Conservation (phyloP, 1,140 invertebrate species). For the Pseudomyrmex cubaensis region DNA sequence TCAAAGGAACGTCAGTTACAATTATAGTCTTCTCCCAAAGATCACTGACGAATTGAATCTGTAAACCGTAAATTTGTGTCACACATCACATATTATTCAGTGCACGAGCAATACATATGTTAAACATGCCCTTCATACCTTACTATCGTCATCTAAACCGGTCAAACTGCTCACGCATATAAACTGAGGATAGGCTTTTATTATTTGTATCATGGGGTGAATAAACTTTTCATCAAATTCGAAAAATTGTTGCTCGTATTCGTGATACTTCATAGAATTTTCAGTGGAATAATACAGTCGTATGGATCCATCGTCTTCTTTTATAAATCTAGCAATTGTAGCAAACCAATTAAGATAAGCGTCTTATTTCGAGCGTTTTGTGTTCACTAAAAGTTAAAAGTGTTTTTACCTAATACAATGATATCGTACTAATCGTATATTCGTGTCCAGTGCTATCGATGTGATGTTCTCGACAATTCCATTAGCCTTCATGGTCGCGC, state of each 20-base stretch:
- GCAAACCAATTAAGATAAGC: not conserved
- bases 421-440: conserved; percentile 89
- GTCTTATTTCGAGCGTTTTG: conserved; percentile 15
- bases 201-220: conserved; percentile 89
- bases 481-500: conserved; percentile 88
- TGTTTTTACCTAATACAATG: conserved; percentile 88
- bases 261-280: conserved; percentile 94
- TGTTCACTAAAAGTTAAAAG: conserved; percentile 26
- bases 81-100: not conserved
- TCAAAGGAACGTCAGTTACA: conserved; percentile 87
- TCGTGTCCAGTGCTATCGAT: conserved; percentile 89
- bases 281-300: conserved; percentile 92
- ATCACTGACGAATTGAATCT: conserved; percentile 87
- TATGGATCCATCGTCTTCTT: conserved; percentile 87
- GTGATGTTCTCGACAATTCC: conserved; percentile 88
- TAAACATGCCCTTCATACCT: conserved; percentile 81
- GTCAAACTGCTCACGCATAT: conserved; percentile 89
- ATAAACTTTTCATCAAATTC: conserved; percentile 87
- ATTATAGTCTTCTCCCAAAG: conserved; percentile 91
- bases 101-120: conserved; percentile 8
- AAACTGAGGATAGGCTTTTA: conserved; percentile 92
- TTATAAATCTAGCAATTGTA: conserved; percentile 86
- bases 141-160: conserved; percentile 87
- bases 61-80: conserved; percentile 68
- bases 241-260: conserved; percentile 91